These are phyloP conservation scores for Agrochola litura DNA, from an alignment of 2,888 invertebrate species.

Conservation along the genomic window DNA sequence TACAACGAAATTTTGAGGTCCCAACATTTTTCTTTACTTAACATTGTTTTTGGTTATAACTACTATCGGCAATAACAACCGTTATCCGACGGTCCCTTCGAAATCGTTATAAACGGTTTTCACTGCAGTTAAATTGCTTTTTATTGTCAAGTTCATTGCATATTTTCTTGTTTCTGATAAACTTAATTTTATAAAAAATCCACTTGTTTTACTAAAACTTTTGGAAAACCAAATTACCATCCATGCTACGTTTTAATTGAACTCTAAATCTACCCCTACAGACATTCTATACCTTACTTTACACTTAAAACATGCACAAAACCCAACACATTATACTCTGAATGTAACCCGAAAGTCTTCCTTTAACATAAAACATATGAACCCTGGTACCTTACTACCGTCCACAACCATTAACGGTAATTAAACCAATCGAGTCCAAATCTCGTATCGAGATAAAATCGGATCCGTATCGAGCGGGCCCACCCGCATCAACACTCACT, in stretches of 20 bases:
- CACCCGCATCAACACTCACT: conserved; percentile 82
- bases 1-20: too few relatives aligned
- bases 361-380: conserved; percentile 54
- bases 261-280: not conserved
- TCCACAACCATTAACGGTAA: conserved; percentile 87
- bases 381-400: conserved; percentile 75
- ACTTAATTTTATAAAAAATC: not conserved
- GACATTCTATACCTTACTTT: conserved; percentile 1
- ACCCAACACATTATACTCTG: not conserved
- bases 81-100: too few relatives aligned
- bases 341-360: conserved; percentile 42
- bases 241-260: not conserved
- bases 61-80: too few relatives aligned
- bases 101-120: too few relatives aligned
- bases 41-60: too few relatives aligned
- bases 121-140: not conserved
- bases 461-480: conserved; percentile 83
- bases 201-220: not conserved
- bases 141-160: not conserved
- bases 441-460: conserved; percentile 86
- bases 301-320: conserved; percentile 9
- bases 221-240: not conserved
- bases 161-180: too few relatives aligned
- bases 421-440: conserved; percentile 87
- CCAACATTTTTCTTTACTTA: too few relatives aligned